Conservation (phyloP, 2,888 invertebrate species). For the Lasioglossum zephyrum region DNA sequence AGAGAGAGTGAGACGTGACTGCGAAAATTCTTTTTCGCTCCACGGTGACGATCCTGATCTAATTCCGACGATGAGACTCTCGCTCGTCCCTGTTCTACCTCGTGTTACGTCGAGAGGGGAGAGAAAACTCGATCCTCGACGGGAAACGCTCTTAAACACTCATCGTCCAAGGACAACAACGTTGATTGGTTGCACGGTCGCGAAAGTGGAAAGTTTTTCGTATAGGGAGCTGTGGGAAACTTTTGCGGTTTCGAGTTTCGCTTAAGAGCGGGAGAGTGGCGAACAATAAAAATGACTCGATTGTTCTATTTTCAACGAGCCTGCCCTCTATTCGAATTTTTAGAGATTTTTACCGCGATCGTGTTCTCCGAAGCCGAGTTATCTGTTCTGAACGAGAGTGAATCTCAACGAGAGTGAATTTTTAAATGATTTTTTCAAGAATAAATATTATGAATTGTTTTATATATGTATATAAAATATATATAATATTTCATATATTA, state of each 20-base stretch:
- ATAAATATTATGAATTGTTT: too few species aligned
- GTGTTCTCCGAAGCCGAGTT: not conserved
- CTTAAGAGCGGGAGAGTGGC: not conserved
- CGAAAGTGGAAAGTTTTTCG: not conserved
- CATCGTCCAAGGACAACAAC: not conserved
- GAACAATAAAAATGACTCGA: not conserved
- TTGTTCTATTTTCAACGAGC: not conserved
- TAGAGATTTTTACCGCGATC: not conserved
- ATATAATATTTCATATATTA: too few species aligned
- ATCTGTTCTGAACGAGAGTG: not conserved
- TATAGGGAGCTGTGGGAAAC: not conserved
- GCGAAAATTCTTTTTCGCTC: constrained; percentile 54
- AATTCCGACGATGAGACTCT: constrained; percentile 53
- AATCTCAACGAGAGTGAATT: too few species aligned
- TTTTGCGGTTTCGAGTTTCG: not conserved
- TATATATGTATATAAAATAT: too few species aligned
- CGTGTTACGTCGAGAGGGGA: not conserved
- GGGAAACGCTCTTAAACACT: not conserved
- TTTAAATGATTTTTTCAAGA: too few species aligned
- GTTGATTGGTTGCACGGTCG: not conserved
- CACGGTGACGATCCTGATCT: constrained; percentile 59
- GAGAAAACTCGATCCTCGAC: constrained; percentile 16
- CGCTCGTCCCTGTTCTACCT: constrained; percentile 6
- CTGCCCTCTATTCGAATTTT: not conserved
- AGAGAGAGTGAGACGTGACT: constrained; percentile 22